A percentile compares a stretch with the other conserved stretches of the same genome.
These are phyloP conservation scores for Craseonycteris thonglongyai DNA, from an alignment of 2,113 vertebrate genomes.

Conservation along the genomic window DNA sequence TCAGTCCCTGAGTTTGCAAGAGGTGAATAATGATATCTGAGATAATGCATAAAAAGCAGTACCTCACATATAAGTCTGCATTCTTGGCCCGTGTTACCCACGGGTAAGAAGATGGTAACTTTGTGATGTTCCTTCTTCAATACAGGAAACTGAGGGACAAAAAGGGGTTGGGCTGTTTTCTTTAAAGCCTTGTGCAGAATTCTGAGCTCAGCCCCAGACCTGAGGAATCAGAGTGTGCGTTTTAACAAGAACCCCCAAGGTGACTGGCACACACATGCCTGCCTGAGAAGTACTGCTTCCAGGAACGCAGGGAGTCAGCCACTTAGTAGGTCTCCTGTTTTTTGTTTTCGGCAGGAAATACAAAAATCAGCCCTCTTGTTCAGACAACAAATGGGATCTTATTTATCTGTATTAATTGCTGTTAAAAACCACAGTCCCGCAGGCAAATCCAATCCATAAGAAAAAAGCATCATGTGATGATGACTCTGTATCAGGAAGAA, in stretches of 20 bases:
- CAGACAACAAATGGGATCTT: background rate
- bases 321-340: background rate
- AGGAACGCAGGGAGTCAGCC: background rate
- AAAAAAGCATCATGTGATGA: background rate
- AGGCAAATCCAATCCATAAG: slow-evolving; percentile 2
- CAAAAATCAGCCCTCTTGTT: background rate
- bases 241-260: slow-evolving; percentile 18
- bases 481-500: background rate
- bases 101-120: background rate
- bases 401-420: slow-evolving; percentile 25
- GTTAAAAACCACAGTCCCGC: background rate
- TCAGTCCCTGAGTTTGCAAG: background rate
- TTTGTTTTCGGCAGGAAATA: background rate
- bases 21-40: background rate
- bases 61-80: too few relatives aligned
- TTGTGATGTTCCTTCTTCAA: background rate
- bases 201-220: background rate
- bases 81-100: background rate
- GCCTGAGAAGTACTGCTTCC: background rate
- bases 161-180: background rate
- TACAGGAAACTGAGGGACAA: accelerated
- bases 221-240: background rate
- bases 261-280: background rate
- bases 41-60: background rate
- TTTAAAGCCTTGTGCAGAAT: background rate